Evolutionary conservation across 1,140 invertebrate genomes (phyloP), one percentile per base, ranked within the genome.

Genomic region (Monochamus saltuarius): DNA sequence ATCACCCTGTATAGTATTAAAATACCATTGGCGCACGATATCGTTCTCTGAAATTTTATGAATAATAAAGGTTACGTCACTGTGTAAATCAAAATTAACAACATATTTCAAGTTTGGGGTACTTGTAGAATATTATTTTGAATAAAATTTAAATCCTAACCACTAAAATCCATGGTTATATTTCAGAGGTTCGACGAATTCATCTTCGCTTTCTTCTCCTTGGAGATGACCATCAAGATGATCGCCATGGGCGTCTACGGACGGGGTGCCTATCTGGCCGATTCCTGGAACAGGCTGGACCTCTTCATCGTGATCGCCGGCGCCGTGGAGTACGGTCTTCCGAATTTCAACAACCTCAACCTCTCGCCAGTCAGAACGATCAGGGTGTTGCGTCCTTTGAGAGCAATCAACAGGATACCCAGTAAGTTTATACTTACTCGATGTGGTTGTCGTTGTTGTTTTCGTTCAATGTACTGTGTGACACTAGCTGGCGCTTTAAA

Each of bases 381-480:
- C 69, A 85, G 97, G 74, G 97, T 99, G 38, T 82, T 99, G 35
- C 82, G 97, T 73, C 97, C 97, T 22, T 81, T 99, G 56, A 80
- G 97, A 65, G 97, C 97, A 50, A 99, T 99, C 79, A 99, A 99
- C 83, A 87, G 97, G 77, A 99, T 99, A 87, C 97, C 97, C 76
- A 99, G 97, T 97, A 84, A 96, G 95, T 90, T 58, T 17, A 10
- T 42, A 29, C 22, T 2, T 29, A 6, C 6, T 29, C 6, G 22
- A 3, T 29, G 22, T 29, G 6, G 6, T 29, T 29, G 22, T 29
- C 6, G 22, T 29, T 29, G 22, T 29, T 29, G 22, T 29, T 29
- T 29, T 29, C 22, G 22, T 2, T 3, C 22, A 29, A 3, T 29
- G 22, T 29, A 6, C 22, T 3, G 22, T 29, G 2, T 29, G 22